Evolutionary conservation across 2,113 vertebrate genomes (phyloP).

Genomic region (Tricholaema leucomelas): DNA sequence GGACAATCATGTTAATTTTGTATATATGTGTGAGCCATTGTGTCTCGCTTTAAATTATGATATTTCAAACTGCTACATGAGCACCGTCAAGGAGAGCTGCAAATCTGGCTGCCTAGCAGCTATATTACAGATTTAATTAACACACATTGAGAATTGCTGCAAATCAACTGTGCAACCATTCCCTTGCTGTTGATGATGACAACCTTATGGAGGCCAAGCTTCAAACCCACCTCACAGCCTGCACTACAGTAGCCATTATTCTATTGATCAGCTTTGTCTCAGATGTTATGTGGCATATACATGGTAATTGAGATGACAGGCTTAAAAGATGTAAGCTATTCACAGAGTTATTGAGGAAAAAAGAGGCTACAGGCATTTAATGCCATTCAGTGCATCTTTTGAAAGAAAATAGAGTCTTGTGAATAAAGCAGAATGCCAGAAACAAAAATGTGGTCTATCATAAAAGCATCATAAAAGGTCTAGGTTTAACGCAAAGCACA

Average conservation of each 20-base stretch:
- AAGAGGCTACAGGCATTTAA: neutral
- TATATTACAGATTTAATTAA: conserved; percentile 61
- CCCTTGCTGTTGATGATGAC: conserved; percentile 44
- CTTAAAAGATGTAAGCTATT: conserved; percentile 43
- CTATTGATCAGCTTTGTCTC: conserved; percentile 41
- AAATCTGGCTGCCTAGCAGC: conserved; percentile 27
- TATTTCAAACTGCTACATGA: neutral
- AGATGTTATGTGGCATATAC: conserved; percentile 6
- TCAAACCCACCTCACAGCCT: neutral
- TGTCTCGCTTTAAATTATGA: neutral
- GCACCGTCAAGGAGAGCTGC: neutral
- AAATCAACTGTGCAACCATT: conserved; percentile 40
- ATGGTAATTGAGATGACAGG: neutral
- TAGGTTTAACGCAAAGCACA: neutral
- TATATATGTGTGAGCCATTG: neutral
- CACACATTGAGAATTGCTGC: conserved; percentile 1
- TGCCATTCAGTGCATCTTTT: neutral
- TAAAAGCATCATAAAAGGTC: neutral
- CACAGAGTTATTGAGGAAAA: conserved; percentile 1
- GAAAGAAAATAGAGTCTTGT: conserved; percentile 11
- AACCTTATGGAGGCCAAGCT: conserved; percentile 42
- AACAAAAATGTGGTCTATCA: neutral
- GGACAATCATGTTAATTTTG: neutral
- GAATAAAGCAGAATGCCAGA: neutral
- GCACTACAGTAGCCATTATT: neutral